Conservation (phyloP, 2,113 vertebrate species). For the Leptobrachium ailaonicum region DNA sequence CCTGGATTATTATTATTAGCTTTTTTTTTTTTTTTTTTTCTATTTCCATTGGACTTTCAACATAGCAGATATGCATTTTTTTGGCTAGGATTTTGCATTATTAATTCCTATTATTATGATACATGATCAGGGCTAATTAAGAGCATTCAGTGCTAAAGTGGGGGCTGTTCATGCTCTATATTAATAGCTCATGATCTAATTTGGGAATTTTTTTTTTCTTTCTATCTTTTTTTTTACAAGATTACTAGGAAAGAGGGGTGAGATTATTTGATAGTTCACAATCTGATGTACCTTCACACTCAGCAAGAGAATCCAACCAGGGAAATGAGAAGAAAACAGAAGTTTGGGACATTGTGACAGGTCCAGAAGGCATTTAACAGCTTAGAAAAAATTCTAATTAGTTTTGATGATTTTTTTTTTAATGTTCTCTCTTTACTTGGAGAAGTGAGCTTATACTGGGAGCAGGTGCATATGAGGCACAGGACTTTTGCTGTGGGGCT, state of each 20-base stretch:
- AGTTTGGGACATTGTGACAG: too few species aligned
- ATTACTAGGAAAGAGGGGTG: background rate
- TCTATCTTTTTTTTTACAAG: slow-evolving; percentile 7
- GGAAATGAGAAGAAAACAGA: background rate
- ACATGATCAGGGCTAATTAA: slow-evolving; percentile 41
- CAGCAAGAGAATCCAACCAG: background rate
- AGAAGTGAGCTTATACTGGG: background rate
- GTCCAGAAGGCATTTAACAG: too few species aligned
- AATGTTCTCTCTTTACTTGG: background rate
- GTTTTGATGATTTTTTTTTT: too few species aligned
- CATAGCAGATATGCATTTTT: slow-evolving; percentile 33
- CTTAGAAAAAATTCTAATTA: too few species aligned
- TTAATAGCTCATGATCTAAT: slow-evolving; percentile 21
- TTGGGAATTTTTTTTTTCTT: background rate
- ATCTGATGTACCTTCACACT: background rate
- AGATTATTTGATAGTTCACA: slow-evolving; percentile 1
- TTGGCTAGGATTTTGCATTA: slow-evolving; percentile 41
- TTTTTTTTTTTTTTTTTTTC: background rate
- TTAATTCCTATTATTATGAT: slow-evolving; percentile 39
- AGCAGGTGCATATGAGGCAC: background rate
- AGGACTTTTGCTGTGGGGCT: background rate
- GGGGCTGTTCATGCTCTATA: slow-evolving; percentile 6
- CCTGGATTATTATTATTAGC: background rate
- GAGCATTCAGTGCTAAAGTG: slow-evolving; percentile 21
- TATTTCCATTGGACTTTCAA: slow-evolving; percentile 5